A percentile compares a stretch with the other conserved stretches of the same genome.
These are phyloP conservation scores for Liasis olivaceus DNA, from an alignment of 2,797 vertebrate genomes.

Conservation along the genomic window DNA sequence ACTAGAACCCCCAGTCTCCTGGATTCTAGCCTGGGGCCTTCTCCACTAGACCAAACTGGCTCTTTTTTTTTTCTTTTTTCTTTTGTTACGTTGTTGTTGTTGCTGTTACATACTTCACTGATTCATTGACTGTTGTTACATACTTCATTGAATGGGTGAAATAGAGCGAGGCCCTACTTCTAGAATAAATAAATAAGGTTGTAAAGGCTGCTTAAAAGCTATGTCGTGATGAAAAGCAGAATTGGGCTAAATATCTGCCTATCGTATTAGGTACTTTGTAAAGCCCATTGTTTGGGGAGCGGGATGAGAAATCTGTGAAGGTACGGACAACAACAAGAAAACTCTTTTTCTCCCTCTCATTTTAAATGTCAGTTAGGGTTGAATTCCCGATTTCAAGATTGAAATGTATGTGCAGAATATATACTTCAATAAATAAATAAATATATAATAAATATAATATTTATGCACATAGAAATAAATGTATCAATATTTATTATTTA, in stretches of 20 bases:
- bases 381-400: not conserved
- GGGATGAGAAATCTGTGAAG: not conserved
- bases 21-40: no score
- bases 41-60: no score
- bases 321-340: not conserved
- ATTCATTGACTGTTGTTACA: not conserved
- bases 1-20: no score
- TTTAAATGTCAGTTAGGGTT: not conserved
- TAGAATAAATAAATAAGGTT: not conserved
- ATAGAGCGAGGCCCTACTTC: not conserved
- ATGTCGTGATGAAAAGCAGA: not conserved
- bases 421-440: not conserved
- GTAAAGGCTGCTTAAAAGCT: not conserved
- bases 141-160: not conserved
- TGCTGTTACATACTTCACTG: no score
- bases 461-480: not conserved
- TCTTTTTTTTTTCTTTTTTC: no score
- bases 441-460: not conserved
- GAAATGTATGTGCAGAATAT: not conserved
- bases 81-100: no score
- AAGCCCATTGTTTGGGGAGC: not conserved
- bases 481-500: not conserved
- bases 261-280: not conserved
- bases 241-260: not conserved
- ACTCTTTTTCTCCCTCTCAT: not conserved